phyloP scores from a whole-genome alignment of 2,888 invertebrate species.

The Pristionchus mayeri region DNA sequence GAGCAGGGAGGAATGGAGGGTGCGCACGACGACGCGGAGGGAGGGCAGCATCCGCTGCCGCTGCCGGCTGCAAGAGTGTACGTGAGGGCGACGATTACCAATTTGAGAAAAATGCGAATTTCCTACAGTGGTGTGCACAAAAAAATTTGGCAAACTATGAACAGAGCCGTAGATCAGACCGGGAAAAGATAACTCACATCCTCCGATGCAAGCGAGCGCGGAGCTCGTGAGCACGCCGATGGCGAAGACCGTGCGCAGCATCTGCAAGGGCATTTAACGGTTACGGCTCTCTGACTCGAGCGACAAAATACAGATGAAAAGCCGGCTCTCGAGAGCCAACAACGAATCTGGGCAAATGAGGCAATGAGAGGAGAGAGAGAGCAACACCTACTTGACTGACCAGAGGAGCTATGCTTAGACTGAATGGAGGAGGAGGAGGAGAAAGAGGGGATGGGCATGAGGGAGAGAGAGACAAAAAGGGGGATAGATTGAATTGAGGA shows the following conservation, averaged over 20 bases:
- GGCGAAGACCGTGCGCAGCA: slow-evolving; percentile 47
- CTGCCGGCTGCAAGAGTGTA: neutral
- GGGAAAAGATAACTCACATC: neutral
- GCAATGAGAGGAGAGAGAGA: neutral
- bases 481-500: neutral
- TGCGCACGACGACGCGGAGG: slow-evolving; percentile 33
- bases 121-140: slow-evolving; percentile 24
- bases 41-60: slow-evolving; percentile 44
- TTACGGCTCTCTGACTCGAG: neutral
- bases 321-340: slow-evolving; percentile 13
- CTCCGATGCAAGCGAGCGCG: slow-evolving; percentile 47
- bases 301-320: neutral
- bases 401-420: neutral
- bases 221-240: slow-evolving; percentile 46
- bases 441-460: neutral
- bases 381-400: slow-evolving; percentile 38
- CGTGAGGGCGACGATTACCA: neutral
- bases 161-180: slow-evolving; percentile 10
- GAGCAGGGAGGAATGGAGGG: slow-evolving; percentile 48
- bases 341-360: slow-evolving; percentile 21
- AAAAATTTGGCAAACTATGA: neutral
- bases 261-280: slow-evolving; percentile 19
- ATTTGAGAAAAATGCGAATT: neutral
- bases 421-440: neutral
- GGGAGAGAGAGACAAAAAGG: neutral